These are phyloP conservation scores for Pandemis heparana DNA, from an alignment of 2,888 invertebrate species.

Conservation along the genomic window DNA sequence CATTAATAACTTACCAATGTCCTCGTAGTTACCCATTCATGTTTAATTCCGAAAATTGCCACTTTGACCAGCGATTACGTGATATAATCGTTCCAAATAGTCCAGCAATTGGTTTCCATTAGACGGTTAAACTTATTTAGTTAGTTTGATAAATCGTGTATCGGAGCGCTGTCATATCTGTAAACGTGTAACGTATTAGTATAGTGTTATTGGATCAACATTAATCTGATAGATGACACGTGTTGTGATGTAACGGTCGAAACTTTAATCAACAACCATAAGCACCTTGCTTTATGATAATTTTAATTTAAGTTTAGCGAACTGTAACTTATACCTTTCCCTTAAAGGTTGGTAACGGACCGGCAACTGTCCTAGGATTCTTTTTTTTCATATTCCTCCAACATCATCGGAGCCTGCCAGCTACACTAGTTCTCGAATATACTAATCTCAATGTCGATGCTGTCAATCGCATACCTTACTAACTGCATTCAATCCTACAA, in stretches of 20 bases:
- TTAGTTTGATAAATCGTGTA: constrained; percentile 32
- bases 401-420: too few relatives aligned
- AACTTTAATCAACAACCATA: too few relatives aligned
- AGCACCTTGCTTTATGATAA: too few relatives aligned
- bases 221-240: neutral
- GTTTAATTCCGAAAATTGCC: constrained; percentile 30
- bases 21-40: constrained; percentile 15
- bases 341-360: too few relatives aligned
- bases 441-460: neutral
- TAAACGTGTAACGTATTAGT: constrained; percentile 13
- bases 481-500: neutral
- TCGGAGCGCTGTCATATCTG: neutral
- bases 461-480: neutral
- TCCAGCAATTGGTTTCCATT: constrained; percentile 25
- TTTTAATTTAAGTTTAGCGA: too few relatives aligned
- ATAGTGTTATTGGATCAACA: neutral
- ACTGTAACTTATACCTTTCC: too few relatives aligned
- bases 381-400: too few relatives aligned
- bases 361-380: too few relatives aligned
- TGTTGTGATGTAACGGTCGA: neutral
- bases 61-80: constrained; percentile 23
- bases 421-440: too few relatives aligned
- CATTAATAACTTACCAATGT: constrained; percentile 25
- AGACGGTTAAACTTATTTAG: constrained; percentile 12
- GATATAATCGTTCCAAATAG: constrained; percentile 9